Base-by-base conservation (phyloP, 2,797 vertebrate species). In the Darevskia mixta region DNA sequence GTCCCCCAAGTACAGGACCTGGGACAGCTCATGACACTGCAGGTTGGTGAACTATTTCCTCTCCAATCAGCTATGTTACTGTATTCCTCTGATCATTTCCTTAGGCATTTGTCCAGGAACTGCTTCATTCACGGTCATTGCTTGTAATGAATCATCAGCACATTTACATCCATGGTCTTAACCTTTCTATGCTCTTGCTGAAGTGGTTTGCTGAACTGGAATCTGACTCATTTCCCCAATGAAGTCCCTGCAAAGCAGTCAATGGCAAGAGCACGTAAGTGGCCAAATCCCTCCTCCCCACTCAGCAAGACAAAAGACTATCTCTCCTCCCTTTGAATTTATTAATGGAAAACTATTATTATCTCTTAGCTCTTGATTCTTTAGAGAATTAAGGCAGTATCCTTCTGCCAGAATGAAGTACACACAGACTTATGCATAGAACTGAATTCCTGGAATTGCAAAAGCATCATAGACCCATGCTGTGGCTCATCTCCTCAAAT, bases 331-430 rank as follows among this genome's bases (percentile, higher is more conserved):
- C 79, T 64, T 45, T 92, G 43, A 79, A 23, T 87, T 23, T 20
- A 6, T 1, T 90, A 90, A 76, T 1, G 3, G 66, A 11, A 67
- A 25, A 4, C 13, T 55, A 20, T 18, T 83, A 87, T 23, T 5
- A 66, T 49, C 27, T 0, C 85, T 93, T 86, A 23, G 64, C 76
- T n/a, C 88, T 76, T 73, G 66, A 17, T 23, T 69, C 87, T 64
- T 38, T 67, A 75, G 89, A 90, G 43, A 75, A 20, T 0, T 61
- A 83, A 80, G 49, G 1, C 1, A 27, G 45, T 41, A 89, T 61
- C 58, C 58, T 67, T 66, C 86, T 88, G 90, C 29, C 80, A 49
- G 86, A 64, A 88, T 58, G 83, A 90, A 71, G 76, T 67, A 23
- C 11, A 1, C 0, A 17, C 0, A 1, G 35, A 45, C 45, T 49